These are phyloP conservation scores for Chironomus riparius DNA, from an alignment of 2,888 invertebrate species.

Conservation along the genomic window DNA sequence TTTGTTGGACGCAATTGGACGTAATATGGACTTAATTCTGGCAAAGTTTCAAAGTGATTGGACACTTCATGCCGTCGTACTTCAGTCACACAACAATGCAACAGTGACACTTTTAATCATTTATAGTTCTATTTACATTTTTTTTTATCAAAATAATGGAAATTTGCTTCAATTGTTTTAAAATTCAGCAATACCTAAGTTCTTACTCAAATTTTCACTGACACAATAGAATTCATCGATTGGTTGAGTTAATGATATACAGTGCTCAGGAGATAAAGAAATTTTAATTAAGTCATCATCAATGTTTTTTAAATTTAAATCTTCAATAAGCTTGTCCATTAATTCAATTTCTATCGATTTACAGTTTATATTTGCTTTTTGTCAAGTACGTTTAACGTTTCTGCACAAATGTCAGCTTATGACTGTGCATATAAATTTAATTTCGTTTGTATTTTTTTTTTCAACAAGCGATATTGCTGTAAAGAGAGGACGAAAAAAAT, in stretches of 20 bases:
- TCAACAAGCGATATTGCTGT: neutral
- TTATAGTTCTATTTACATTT: neutral
- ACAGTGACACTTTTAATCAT: neutral
- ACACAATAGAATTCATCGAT: neutral
- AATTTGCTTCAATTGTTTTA: too few relatives aligned
- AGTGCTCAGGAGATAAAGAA: neutral
- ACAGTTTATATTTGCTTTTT: neutral
- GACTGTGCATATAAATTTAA: neutral
- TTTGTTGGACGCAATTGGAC: too few relatives aligned
- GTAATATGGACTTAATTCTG: too few relatives aligned
- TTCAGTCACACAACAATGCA: too few relatives aligned
- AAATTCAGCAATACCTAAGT: neutral
- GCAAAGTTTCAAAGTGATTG: too few relatives aligned
- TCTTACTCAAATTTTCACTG: neutral
- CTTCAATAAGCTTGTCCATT: constrained; percentile 17
- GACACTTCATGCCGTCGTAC: too few relatives aligned
- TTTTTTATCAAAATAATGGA: neutral
- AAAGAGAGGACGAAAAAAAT: too few relatives aligned
- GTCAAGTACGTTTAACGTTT: neutral
- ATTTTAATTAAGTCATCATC: neutral
- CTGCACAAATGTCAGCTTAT: neutral
- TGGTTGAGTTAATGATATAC: neutral
- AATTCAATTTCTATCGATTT: constrained; percentile 1
- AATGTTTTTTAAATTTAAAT: neutral
- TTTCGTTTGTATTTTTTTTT: neutral